Evolutionary conservation across 1,140 invertebrate species (phyloP).

Genomic region (Pissodes strobi): DNA sequence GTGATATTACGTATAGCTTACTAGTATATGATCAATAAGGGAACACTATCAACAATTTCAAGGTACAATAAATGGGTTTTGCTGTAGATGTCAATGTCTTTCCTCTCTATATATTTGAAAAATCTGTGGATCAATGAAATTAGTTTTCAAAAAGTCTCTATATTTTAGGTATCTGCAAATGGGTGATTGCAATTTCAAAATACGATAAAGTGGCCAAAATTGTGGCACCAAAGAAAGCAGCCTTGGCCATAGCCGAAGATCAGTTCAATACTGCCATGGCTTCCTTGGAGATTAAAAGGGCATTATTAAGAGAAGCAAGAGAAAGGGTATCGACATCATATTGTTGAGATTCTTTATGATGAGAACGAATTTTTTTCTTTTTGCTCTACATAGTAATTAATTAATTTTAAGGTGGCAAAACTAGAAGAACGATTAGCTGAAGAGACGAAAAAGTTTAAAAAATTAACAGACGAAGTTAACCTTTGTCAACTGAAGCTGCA

Average conservation of each 20-base stretch:
- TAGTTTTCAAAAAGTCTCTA: no score
- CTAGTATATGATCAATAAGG: no score
- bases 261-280: conserved; percentile 63
- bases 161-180: conserved; percentile 76
- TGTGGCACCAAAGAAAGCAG: conserved; percentile 82
- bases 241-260: conserved; percentile 76
- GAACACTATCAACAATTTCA: no score
- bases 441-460: conserved; percentile 61
- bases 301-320: conserved; percentile 74
- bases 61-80: no score
- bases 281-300: conserved; percentile 75
- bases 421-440: conserved; percentile 71
- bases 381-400: background rate
- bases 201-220: conserved; percentile 92
- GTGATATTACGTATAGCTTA: no score
- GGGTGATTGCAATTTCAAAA: conserved; percentile 91
- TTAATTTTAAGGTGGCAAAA: conserved; percentile 59
- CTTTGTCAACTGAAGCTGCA: conserved; percentile 88
- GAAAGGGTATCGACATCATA: conserved; percentile 37
- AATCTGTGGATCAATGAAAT: no score
- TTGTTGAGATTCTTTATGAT: background rate
- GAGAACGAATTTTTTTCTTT: no score
- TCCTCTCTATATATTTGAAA: no score
- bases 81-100: no score
- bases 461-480: conserved; percentile 80